Evolutionary conservation across 2,113 vertebrate genomes (phyloP).

Genomic region (Menidia beryllina): DNA sequence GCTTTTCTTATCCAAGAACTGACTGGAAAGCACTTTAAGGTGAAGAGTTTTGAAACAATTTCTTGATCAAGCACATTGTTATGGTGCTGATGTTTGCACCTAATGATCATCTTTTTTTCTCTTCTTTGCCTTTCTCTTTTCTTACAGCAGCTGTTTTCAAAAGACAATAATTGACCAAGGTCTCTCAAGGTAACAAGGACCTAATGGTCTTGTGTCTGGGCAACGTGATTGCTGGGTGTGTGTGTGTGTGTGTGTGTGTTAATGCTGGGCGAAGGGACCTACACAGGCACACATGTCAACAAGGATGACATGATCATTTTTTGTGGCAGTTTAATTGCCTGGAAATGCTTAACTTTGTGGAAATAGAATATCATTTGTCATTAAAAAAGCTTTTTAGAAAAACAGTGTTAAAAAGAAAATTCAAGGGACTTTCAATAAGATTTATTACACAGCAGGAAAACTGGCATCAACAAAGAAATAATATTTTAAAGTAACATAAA

Average conservation of each 20-base stretch:
- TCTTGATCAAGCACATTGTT: conserved; percentile 33
- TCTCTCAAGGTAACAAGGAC: conserved; percentile 65
- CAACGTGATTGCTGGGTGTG: conserved; percentile 47
- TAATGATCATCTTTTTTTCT: conserved; percentile 19
- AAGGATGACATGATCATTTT: conserved; percentile 25
- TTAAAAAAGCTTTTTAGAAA: too few species aligned
- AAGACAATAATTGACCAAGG: conserved; percentile 70
- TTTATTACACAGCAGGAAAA: too few species aligned
- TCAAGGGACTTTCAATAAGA: too few species aligned
- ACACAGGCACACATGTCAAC: conserved; percentile 25
- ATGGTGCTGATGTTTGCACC: conserved; percentile 46
- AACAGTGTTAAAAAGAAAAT: too few species aligned
- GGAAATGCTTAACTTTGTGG: background rate
- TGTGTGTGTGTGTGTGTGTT: background rate
- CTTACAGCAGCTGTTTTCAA: conserved; percentile 65
- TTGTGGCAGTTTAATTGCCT: conserved; percentile 14
- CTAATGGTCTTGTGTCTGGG: conserved; percentile 59
- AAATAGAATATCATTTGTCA: too few species aligned
- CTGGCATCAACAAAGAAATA: too few species aligned
- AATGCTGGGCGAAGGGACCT: conserved; percentile 18
- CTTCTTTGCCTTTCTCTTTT: conserved; percentile 35
- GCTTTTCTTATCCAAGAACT: background rate
- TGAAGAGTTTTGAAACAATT: conserved; percentile 1
- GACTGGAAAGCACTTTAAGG: background rate
- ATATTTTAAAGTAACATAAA: too few species aligned